phyloP scores from a whole-genome alignment of 2,888 invertebrate genomes.

The Ferrisia virgata region DNA sequence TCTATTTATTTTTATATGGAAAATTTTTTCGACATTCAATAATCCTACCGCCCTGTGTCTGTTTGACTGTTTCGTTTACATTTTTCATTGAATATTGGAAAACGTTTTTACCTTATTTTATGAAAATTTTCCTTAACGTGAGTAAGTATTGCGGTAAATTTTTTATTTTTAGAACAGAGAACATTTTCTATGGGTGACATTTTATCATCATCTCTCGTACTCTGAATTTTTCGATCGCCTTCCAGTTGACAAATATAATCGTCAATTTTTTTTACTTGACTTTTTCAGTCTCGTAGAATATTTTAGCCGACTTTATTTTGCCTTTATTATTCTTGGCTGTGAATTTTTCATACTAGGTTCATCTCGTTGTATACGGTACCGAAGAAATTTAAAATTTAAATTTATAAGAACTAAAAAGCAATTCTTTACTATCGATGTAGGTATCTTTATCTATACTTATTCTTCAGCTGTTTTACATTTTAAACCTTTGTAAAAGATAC shows the following conservation, averaged over 20 bases:
- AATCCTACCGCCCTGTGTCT: no score
- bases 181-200: no score
- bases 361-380: neutral
- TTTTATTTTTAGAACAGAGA: no score
- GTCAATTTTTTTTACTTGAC: neutral
- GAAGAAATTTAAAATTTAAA: neutral
- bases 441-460: neutral
- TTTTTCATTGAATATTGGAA: no score
- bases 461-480: neutral
- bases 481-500: neutral
- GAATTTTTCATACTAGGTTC: neutral
- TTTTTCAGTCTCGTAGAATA: neutral
- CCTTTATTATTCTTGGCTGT: neutral
- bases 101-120: no score
- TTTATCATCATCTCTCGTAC: no score
- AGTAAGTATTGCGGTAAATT: no score
- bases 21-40: no score
- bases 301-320: neutral
- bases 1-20: no score
- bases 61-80: no score
- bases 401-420: neutral
- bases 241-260: neutral
- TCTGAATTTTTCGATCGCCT: no score
- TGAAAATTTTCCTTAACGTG: no score
- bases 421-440: neutral